phyloP scores from a whole-genome alignment of 2,797 vertebrate species.

The Buphagus erythrorhynchus region DNA sequence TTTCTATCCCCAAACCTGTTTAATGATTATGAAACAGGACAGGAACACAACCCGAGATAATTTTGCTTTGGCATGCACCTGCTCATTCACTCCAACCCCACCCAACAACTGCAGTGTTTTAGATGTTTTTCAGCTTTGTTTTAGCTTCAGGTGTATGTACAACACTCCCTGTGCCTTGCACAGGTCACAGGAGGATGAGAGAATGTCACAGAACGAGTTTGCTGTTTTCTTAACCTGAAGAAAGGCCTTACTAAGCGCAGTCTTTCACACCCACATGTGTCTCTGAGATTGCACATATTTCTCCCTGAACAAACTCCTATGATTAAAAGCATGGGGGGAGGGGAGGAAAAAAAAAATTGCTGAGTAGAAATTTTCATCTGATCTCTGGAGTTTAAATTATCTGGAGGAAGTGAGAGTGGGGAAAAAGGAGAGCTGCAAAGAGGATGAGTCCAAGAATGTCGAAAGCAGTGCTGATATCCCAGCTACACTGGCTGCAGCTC shows the following conservation, averaged over 20 bases:
- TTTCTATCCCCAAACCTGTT: neutral
- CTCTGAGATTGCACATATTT: neutral
- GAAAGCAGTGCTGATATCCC: neutral
- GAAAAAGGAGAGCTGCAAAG: neutral
- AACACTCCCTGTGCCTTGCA: constrained; percentile 20
- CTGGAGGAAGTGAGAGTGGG: neutral
- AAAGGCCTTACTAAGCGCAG: neutral
- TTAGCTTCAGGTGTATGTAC: constrained; percentile 34
- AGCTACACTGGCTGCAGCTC: neutral
- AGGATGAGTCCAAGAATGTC: neutral
- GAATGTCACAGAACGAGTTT: constrained; percentile 66
- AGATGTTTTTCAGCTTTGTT: constrained; percentile 25
- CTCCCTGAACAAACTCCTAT: neutral
- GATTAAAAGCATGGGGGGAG: neutral
- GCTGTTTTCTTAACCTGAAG: constrained; percentile 15
- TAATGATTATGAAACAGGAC: neutral
- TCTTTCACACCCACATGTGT: neutral
- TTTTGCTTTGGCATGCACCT: constrained; percentile 49
- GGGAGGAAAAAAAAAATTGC: neutral
- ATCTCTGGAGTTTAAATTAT: neutral
- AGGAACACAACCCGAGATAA: neutral
- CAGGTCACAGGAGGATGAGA: neutral
- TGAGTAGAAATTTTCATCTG: neutral
- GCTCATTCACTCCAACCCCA: neutral
- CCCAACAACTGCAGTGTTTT: neutral